A percentile compares a stretch with the other conserved stretches of the same genome.
phyloP scores from a whole-genome alignment of 2,113 vertebrate genomes.

The Strigops habroptila region DNA sequence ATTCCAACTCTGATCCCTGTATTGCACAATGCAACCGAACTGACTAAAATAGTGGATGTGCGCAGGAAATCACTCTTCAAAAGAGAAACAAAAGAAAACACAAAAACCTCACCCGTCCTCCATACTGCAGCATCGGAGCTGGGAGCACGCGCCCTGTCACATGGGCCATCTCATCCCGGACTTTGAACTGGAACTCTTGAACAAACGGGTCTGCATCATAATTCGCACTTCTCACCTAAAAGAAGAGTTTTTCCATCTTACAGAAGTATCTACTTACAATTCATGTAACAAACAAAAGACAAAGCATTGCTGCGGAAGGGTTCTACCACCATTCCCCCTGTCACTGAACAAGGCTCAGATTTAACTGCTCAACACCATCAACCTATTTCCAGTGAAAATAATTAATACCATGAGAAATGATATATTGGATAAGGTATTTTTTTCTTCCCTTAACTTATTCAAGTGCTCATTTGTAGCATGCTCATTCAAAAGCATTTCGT shows the following conservation, averaged over 20 bases:
- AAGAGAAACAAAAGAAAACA: not conserved
- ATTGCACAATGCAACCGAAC: not conserved
- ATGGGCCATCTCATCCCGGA: constrained; percentile 98
- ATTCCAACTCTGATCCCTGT: not conserved
- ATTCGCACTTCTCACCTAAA: constrained; percentile 96
- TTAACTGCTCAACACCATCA: not conserved
- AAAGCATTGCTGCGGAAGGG: not conserved
- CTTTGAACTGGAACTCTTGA: constrained; percentile 98
- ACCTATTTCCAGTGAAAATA: not conserved
- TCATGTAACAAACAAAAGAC: not conserved
- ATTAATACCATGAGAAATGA: not conserved
- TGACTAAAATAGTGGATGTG: not conserved
- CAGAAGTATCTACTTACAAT: not conserved
- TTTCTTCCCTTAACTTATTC: not conserved
- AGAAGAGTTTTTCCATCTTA: not conserved
- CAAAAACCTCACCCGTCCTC: constrained; percentile 89
- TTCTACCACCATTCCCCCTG: not conserved
- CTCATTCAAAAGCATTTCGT: not conserved
- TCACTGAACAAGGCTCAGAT: not conserved
- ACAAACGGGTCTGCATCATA: constrained; percentile 97
- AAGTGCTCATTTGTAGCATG: not conserved
- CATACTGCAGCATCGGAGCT: constrained; percentile 96
- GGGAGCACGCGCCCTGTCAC: constrained; percentile 97
- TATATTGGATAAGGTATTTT: fast-evolving
- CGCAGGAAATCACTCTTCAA: not conserved